Percentiles rank a stretch among this genome's conserved stretches.
phyloP scores from a whole-genome alignment of 2,888 invertebrate species.

The Eugnorisma glareosa region DNA sequence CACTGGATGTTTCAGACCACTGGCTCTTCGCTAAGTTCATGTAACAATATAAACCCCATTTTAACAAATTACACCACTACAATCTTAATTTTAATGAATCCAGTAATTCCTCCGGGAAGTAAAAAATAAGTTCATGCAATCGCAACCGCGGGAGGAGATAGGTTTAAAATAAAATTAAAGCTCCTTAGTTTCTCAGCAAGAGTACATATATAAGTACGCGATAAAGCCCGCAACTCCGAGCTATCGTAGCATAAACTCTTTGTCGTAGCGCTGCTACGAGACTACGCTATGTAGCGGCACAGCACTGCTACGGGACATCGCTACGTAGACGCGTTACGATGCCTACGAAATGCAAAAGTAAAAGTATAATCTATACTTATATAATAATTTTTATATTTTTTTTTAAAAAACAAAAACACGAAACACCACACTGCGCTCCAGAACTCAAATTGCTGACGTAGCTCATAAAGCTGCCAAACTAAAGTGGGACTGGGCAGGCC shows the following conservation, averaged over 20 bases:
- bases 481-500: too few relatives aligned
- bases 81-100: not conserved
- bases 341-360: too few relatives aligned
- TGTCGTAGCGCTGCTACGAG: conserved; percentile 32
- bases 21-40: not conserved
- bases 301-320: conserved; percentile 20
- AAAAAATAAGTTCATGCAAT: not conserved
- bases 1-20: not conserved
- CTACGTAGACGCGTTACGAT: not conserved
- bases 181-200: conserved; percentile 9
- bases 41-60: not conserved
- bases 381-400: too few relatives aligned
- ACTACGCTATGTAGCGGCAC: not conserved
- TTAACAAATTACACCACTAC: not conserved
- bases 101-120: not conserved
- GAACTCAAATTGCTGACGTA: too few relatives aligned
- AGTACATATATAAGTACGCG: conserved; percentile 25
- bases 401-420: too few relatives aligned
- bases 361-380: too few relatives aligned
- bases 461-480: too few relatives aligned
- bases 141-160: not conserved
- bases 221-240: conserved; percentile 7
- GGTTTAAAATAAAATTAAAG: conserved; percentile 22
- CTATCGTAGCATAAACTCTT: conserved; percentile 24
- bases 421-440: too few relatives aligned